Conservation (phyloP, 2,797 vertebrate genomes). For the Chrosomus eos region DNA sequence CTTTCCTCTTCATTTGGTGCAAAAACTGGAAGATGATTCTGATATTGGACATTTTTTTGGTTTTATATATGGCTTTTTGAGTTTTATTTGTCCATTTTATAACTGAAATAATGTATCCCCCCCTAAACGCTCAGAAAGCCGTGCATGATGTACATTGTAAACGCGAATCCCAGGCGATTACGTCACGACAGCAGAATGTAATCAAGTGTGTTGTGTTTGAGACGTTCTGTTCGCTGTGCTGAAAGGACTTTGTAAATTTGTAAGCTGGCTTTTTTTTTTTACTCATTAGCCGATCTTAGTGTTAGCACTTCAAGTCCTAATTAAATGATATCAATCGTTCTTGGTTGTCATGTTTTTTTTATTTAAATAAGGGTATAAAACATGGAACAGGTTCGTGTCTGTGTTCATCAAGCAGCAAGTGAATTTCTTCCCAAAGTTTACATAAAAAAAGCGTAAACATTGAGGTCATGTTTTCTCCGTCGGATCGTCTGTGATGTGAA, state of each 20-base stretch:
- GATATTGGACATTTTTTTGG: no score
- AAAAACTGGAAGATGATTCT: conserved; percentile 43
- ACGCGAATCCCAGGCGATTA: not conserved
- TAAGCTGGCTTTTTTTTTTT: conserved; percentile 63
- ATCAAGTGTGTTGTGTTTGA: conserved; percentile 65
- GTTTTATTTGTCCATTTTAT: conserved; percentile 7
- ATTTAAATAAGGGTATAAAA: not conserved
- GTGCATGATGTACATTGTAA: not conserved
- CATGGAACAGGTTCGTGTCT: not conserved
- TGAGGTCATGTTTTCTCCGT: conserved; percentile 19
- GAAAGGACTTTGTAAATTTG: conserved; percentile 68
- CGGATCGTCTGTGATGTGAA: conserved; percentile 37
- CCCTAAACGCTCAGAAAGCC: conserved; percentile 22
- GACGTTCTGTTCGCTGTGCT: conserved; percentile 72
- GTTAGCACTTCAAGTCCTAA: conserved; percentile 73
- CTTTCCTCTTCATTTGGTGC: not conserved
- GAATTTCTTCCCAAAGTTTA: not conserved
- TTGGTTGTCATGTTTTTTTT: conserved; percentile 30
- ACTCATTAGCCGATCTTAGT: conserved; percentile 40
- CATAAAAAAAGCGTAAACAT: not conserved
- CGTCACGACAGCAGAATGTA: conserved; percentile 67
- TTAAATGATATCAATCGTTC: conserved; percentile 76
- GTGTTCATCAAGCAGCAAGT: not conserved
- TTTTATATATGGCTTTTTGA: not conserved
- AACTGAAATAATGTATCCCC: conserved; percentile 50